A percentile compares a stretch with the other conserved stretches of the same genome.
These are phyloP conservation scores for Copidosoma floridanum DNA, from an alignment of 1,140 invertebrate genomes.

Conservation along the genomic window DNA sequence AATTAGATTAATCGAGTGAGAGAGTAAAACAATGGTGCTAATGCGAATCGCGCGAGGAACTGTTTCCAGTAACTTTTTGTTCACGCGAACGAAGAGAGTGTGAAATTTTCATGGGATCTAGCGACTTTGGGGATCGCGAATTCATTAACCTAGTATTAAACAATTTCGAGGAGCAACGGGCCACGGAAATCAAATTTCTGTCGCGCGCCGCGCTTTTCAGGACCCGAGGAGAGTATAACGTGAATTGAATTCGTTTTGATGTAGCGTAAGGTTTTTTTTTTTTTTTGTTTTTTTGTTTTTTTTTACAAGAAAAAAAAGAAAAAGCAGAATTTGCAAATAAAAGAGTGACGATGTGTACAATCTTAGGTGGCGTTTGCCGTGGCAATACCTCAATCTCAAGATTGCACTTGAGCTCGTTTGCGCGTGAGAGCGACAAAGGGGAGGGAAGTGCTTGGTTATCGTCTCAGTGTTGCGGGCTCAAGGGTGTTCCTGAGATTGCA, in stretches of 20 bases:
- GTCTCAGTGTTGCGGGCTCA: no score
- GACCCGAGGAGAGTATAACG: constrained; percentile 1
- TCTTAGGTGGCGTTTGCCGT: constrained; percentile 11
- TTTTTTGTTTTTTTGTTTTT: no score
- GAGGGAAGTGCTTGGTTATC: no score
- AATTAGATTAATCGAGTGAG: no score
- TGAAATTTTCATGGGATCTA: constrained; percentile 21
- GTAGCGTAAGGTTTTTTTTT: background rate
- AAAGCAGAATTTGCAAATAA: background rate
- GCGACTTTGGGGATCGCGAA: constrained; percentile 4
- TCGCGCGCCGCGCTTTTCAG: no score
- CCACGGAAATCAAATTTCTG: constrained; percentile 26
- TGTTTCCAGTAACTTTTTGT: constrained; percentile 5
- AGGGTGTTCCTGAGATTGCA: no score
- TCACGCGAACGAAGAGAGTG: background rate
- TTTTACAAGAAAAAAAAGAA: background rate
- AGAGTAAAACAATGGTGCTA: no score
- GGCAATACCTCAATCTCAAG: background rate
- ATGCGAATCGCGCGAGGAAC: background rate
- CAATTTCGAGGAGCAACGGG: constrained; percentile 4
- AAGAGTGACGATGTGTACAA: no score
- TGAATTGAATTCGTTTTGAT: constrained; percentile 17
- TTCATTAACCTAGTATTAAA: constrained; percentile 20
- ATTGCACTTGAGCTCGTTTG: no score
- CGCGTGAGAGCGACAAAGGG: no score